These are phyloP conservation scores for Zenarchopterus dispar DNA, from an alignment of 2,797 vertebrate species.

Conservation along the genomic window DNA sequence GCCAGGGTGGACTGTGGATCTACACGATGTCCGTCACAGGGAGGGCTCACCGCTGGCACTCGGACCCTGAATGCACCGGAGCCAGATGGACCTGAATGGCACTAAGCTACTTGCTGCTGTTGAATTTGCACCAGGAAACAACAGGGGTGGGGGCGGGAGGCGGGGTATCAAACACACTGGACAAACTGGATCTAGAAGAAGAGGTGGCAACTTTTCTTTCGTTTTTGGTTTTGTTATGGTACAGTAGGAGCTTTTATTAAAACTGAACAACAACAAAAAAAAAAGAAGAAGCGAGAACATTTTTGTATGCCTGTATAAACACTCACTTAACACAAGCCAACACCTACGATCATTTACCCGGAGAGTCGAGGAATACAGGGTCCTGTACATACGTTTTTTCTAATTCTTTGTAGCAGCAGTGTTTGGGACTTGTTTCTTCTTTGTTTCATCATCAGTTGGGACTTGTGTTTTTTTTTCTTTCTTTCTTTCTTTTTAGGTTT, in stretches of 20 bases:
- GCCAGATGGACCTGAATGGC: conserved; percentile 45
- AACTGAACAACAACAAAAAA: conserved; percentile 42
- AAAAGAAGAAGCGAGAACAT: conserved; percentile 39
- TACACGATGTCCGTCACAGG: conserved; percentile 31
- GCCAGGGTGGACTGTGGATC: conserved; percentile 23
- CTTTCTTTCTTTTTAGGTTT: conserved; percentile 57
- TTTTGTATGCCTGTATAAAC: conserved; percentile 75
- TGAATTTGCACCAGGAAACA: conserved; percentile 71
- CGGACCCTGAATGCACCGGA: conserved; percentile 42
- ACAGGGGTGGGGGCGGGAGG: conserved; percentile 9
- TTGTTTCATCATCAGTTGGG: conserved; percentile 82
- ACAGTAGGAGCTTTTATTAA: conserved; percentile 67
- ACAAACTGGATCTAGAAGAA: conserved; percentile 11
- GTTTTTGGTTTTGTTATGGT: conserved; percentile 34
- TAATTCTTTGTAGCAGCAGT: conserved; percentile 98
- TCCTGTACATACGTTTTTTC: conserved; percentile 96
- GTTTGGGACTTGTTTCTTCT: conserved; percentile 84
- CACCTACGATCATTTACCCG: conserved; percentile 64
- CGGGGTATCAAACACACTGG: conserved; percentile 14
- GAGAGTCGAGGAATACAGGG: conserved; percentile 93
- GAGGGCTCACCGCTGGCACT: conserved; percentile 40
- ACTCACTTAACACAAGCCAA: conserved; percentile 73
- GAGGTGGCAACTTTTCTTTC: conserved; percentile 12
- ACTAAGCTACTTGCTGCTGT: conserved; percentile 69
- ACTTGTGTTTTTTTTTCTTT: conserved; percentile 25